These are phyloP conservation scores for Serrognathus titanus DNA, from an alignment of 2,888 invertebrate species.

Conservation along the genomic window DNA sequence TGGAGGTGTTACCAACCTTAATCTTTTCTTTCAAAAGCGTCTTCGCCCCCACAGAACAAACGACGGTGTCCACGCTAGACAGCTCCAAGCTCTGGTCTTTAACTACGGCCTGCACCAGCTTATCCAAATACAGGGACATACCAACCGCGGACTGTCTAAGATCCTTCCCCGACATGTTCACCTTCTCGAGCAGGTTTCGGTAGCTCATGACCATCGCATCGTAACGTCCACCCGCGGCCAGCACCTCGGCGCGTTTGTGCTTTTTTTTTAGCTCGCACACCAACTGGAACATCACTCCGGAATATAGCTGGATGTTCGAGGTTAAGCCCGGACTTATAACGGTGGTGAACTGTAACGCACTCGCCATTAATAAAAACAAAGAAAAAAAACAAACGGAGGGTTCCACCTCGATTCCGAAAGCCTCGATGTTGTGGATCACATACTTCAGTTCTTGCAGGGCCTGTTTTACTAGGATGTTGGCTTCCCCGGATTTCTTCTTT, in stretches of 20 bases:
- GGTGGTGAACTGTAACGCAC: constrained; percentile 56
- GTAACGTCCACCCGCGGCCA: constrained; percentile 89
- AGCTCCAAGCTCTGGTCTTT: constrained; percentile 43
- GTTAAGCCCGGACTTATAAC: constrained; percentile 59
- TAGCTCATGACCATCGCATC: constrained; percentile 75
- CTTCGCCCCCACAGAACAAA: constrained; percentile 63
- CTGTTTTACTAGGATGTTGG: constrained; percentile 62
- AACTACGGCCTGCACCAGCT: constrained; percentile 63
- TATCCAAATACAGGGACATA: constrained; percentile 80
- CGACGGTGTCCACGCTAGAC: constrained; percentile 57
- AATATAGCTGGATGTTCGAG: constrained; percentile 61
- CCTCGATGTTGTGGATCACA: constrained; percentile 66
- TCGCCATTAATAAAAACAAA: background rate
- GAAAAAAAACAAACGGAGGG: background rate
- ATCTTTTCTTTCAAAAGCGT: constrained; percentile 57
- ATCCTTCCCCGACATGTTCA: constrained; percentile 32
- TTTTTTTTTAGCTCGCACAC: constrained; percentile 58
- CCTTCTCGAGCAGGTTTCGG: constrained; percentile 51
- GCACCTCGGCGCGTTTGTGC: constrained; percentile 58
- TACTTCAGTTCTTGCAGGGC: constrained; percentile 73
- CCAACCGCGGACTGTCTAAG: constrained; percentile 66
- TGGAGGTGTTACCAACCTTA: constrained; percentile 35
- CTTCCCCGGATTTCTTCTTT: constrained; percentile 63
- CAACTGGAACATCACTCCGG: constrained; percentile 67
- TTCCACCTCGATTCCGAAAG: constrained; percentile 66